Conservation (phyloP, 2,888 invertebrate genomes). For the Nephrotoma flavescens region DNA sequence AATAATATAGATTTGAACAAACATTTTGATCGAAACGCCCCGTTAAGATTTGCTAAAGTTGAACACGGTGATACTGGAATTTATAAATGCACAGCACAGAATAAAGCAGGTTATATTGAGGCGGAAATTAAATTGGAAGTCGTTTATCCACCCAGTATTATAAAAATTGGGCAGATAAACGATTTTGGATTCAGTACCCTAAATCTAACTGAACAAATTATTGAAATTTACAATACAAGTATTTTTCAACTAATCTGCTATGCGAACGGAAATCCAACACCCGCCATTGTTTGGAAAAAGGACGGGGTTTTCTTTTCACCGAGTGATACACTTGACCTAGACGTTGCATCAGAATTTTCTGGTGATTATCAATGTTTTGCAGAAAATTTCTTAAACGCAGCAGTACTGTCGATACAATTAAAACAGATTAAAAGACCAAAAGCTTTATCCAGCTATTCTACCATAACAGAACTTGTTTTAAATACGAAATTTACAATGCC, state of each 20-base stretch:
- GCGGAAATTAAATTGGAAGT: not conserved
- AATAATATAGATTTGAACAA: not conserved
- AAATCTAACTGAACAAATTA: not conserved
- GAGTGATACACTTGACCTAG: not conserved
- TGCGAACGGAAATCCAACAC: not conserved
- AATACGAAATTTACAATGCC: not conserved
- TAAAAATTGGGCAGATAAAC: not conserved
- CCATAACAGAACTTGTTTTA: not conserved
- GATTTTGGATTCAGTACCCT: not conserved
- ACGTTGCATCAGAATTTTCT: not conserved
- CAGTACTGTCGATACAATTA: not conserved
- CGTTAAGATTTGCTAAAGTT: not conserved
- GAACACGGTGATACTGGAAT: not conserved
- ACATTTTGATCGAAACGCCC: not conserved
- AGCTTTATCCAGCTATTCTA: not conserved
- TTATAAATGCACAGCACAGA: not conserved
- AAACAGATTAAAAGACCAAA: not conserved
- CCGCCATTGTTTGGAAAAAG: not conserved
- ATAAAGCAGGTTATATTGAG: not conserved
- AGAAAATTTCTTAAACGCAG: not conserved
- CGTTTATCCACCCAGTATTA: not conserved
- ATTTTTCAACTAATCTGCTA: not conserved
- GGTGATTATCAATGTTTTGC: not conserved
- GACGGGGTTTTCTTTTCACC: not conserved
- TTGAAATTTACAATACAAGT: not conserved